phyloP scores from a whole-genome alignment of 2,113 vertebrate species.

The Romanogobio albipinnatus region DNA sequence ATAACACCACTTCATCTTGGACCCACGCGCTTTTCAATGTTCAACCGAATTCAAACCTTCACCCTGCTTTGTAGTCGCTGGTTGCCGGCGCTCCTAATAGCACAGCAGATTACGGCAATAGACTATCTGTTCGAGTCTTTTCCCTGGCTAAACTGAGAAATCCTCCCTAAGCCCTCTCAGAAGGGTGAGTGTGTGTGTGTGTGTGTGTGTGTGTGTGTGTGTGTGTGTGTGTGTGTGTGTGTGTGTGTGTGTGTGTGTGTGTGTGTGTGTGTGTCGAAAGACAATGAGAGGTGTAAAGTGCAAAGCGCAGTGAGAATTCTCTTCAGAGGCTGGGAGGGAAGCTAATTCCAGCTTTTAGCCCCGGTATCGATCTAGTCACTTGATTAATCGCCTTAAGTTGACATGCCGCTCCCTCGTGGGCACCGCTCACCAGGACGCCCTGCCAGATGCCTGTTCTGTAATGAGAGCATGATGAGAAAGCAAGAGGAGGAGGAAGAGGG shows the following conservation, averaged over 20 bases:
- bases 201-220: conserved; percentile 49
- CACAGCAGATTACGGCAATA: conserved; percentile 54
- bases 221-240: conserved; percentile 33
- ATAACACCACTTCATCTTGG: background rate
- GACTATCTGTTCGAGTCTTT: conserved; percentile 58
- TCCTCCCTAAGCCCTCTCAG: conserved; percentile 55
- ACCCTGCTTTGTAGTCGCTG: conserved; percentile 44
- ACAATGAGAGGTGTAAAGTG: conserved; percentile 33
- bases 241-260: conserved; percentile 20
- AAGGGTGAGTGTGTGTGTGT: conserved; percentile 39
- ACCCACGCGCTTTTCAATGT: background rate
- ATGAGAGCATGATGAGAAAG: conserved; percentile 43
- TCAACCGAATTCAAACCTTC: conserved; percentile 1
- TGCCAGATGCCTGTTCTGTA: conserved; percentile 24
- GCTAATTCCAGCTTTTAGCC: conserved; percentile 51
- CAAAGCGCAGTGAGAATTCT: conserved; percentile 20
- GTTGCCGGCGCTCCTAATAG: conserved; percentile 44
- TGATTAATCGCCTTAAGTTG: conserved; percentile 53
- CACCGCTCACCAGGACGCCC: conserved; percentile 13
- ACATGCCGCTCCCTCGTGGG: conserved; percentile 31
- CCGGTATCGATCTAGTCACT: conserved; percentile 57
- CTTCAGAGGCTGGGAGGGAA: conserved; percentile 2
- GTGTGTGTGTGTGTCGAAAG: conserved; percentile 37
- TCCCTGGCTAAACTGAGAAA: conserved; percentile 56
- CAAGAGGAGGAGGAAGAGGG: conserved; percentile 10